These are phyloP conservation scores for Antrozous pallidus DNA, from an alignment of 2,797 vertebrate genomes.

Conservation along the genomic window DNA sequence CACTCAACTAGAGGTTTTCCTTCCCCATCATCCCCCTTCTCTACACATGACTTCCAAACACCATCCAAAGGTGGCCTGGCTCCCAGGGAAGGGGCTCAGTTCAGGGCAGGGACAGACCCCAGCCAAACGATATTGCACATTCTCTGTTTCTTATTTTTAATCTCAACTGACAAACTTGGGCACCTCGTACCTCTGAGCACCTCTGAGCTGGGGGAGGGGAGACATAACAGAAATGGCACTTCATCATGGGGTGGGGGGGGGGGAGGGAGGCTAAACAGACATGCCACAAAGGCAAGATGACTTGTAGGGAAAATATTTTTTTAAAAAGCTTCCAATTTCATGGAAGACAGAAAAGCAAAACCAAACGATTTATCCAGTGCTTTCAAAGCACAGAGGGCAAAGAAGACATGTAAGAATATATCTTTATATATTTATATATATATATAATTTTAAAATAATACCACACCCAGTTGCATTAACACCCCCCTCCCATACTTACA, in stretches of 20 bases:
- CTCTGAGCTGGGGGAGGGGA: slow-evolving; percentile 67
- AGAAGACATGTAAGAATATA: slow-evolving; percentile 79
- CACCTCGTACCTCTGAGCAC: slow-evolving; percentile 72
- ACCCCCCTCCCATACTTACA: slow-evolving; percentile 70
- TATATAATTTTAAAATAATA: slow-evolving; percentile 80
- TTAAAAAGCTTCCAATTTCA: slow-evolving; percentile 70
- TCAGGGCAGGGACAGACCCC: slow-evolving; percentile 56
- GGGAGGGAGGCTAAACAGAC: slow-evolving; percentile 29
- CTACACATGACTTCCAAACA: slow-evolving; percentile 38
- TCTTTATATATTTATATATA: slow-evolving; percentile 74
- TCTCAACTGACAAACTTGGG: slow-evolving; percentile 73
- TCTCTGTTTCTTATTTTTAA: slow-evolving; percentile 72
- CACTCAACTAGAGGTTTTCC: neutral
- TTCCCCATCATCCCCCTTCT: slow-evolving; percentile 11
- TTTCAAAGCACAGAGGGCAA: slow-evolving; percentile 79
- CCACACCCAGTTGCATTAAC: slow-evolving; percentile 73
- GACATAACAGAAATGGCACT: slow-evolving; percentile 79
- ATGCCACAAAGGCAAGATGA: slow-evolving; percentile 68
- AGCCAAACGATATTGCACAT: slow-evolving; percentile 79
- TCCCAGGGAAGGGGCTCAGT: slow-evolving; percentile 52
- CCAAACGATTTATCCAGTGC: slow-evolving; percentile 75
- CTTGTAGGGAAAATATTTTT: slow-evolving; percentile 58
- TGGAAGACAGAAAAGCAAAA: slow-evolving; percentile 76
- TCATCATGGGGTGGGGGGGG: slow-evolving; percentile 18
- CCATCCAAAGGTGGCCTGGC: slow-evolving; percentile 49